A percentile compares a stretch with the other conserved stretches of the same genome.
Conservation (phyloP, 2,797 vertebrate genomes). For the Kryptolebias ocellatus region DNA sequence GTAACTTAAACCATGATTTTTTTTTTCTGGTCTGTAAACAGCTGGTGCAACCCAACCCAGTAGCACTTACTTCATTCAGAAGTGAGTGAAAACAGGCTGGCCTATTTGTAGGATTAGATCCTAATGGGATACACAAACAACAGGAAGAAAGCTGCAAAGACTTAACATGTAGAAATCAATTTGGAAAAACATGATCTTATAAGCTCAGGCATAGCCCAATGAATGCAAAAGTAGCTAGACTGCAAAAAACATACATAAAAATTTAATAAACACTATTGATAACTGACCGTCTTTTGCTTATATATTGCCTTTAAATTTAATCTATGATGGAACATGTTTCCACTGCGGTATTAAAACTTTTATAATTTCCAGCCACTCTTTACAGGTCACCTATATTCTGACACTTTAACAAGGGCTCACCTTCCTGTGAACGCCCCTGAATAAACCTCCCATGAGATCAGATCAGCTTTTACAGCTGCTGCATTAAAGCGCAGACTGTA, state of each 20-base stretch:
- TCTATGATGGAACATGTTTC: neutral
- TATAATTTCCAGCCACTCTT: neutral
- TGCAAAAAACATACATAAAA: too few species aligned
- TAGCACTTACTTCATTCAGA: neutral
- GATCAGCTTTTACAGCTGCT: neutral
- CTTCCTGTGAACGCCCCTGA: constrained; percentile 16
- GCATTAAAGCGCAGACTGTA: constrained; percentile 19
- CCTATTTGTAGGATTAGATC: neutral
- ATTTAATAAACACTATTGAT: too few species aligned
- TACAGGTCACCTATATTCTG: neutral
- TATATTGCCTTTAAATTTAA: neutral
- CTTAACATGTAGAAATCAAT: constrained; percentile 1
- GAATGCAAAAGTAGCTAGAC: too few species aligned
- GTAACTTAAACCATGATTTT: neutral
- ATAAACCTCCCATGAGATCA: constrained; percentile 17
- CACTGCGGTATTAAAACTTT: neutral
- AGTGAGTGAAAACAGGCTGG: too few species aligned
- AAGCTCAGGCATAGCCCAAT: neutral
- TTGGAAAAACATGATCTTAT: neutral
- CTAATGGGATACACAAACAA: neutral
- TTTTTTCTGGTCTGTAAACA: neutral
- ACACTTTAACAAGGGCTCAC: neutral
- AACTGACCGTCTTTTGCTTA: neutral
- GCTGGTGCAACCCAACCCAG: neutral
- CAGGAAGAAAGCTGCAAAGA: constrained; percentile 12